Conservation (phyloP, 1,140 invertebrate species). For the Megalonaias nervosa region DNA sequence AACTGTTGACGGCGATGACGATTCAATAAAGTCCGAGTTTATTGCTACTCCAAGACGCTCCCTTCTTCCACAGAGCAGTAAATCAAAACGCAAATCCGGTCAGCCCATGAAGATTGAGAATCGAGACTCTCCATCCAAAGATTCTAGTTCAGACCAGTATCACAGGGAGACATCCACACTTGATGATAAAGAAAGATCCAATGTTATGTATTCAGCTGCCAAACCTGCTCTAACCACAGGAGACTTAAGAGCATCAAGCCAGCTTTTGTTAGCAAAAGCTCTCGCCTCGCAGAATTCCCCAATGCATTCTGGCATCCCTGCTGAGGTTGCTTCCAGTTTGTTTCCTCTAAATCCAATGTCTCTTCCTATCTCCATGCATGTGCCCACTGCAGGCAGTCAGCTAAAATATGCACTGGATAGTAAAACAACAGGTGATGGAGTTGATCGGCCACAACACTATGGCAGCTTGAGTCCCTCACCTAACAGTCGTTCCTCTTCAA, state of each 20-base stretch:
- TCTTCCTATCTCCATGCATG: too few relatives aligned
- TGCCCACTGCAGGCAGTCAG: not conserved
- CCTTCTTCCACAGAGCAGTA: slow-evolving; percentile 34
- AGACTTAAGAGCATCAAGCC: slow-evolving; percentile 15
- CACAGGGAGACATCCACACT: too few relatives aligned
- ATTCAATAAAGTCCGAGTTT: slow-evolving; percentile 41
- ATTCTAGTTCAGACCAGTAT: too few relatives aligned
- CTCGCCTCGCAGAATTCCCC: slow-evolving; percentile 31
- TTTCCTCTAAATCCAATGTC: too few relatives aligned
- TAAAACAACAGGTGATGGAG: too few relatives aligned
- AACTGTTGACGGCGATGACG: not conserved
- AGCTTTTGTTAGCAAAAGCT: slow-evolving; percentile 31
- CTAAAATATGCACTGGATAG: not conserved
- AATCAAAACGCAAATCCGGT: not conserved
- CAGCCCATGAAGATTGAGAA: too few relatives aligned
- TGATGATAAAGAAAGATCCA: too few relatives aligned
- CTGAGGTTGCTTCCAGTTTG: not conserved
- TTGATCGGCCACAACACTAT: not conserved
- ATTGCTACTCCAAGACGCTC: slow-evolving; percentile 49
- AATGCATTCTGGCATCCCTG: slow-evolving; percentile 3
- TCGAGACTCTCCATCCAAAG: too few relatives aligned
- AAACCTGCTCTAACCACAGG: too few relatives aligned
- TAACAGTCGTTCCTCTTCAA: slow-evolving; percentile 33
- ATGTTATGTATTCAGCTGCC: too few relatives aligned
- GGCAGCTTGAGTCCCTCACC: slow-evolving; percentile 19